These are phyloP conservation scores for Beris chalybata DNA, from an alignment of 2,888 invertebrate genomes.

Conservation along the genomic window DNA sequence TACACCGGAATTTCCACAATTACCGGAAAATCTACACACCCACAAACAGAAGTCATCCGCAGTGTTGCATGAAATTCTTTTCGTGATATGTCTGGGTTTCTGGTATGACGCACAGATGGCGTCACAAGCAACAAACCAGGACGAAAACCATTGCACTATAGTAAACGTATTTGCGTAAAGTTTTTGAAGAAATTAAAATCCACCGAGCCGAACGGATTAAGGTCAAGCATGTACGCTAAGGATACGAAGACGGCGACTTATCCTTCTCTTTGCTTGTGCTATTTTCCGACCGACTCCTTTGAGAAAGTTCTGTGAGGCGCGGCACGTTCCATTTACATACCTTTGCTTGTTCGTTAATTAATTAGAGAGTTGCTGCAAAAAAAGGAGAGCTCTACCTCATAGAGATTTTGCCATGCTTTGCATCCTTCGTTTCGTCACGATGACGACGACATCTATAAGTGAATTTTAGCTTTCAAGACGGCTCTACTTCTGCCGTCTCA, in stretches of 20 bases:
- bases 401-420: slow-evolving; percentile 14
- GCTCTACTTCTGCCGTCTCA: background rate
- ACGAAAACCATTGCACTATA: background rate
- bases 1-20: too few species aligned
- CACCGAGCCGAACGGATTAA: slow-evolving; percentile 14
- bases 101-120: background rate
- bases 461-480: slow-evolving; percentile 27
- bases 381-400: background rate
- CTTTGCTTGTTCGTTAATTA: slow-evolving; percentile 31
- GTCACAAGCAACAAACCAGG: background rate
- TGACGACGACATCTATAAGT: slow-evolving; percentile 22
- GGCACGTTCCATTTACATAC: slow-evolving; percentile 28
- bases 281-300: background rate
- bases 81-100: background rate
- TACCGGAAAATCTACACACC: too few species aligned
- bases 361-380: slow-evolving; percentile 3
- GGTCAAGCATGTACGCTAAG: slow-evolving; percentile 21
- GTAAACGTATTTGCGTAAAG: slow-evolving; percentile 7
- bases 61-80: background rate
- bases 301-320: slow-evolving; percentile 14
- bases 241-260: background rate
- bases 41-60: too few species aligned
- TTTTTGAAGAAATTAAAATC: slow-evolving; percentile 19
- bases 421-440: slow-evolving; percentile 23
- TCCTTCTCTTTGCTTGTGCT: too few species aligned